phyloP scores from a whole-genome alignment of 2,888 invertebrate species.

The Trichopria drosophilae region DNA sequence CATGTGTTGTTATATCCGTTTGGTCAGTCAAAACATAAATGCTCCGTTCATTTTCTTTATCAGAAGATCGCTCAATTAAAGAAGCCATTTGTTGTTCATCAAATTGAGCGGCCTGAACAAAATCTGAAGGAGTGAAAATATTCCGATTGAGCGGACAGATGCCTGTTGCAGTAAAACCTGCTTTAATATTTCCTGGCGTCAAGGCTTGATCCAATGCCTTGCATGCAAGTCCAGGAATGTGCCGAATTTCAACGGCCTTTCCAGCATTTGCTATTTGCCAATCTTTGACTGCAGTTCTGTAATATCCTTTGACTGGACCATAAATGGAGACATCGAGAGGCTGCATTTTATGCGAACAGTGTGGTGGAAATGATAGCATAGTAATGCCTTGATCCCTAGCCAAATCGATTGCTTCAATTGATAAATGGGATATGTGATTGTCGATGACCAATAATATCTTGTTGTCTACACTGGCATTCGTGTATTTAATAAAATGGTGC shows the following conservation, averaged over 20 bases:
- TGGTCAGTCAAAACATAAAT: too few species aligned
- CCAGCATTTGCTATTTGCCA: slow-evolving; percentile 6
- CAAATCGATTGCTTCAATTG: neutral
- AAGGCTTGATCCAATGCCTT: neutral
- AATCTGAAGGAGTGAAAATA: neutral
- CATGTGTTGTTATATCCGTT: too few species aligned
- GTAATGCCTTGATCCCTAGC: neutral
- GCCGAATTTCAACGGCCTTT: slow-evolving; percentile 1
- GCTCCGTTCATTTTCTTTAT: too few species aligned
- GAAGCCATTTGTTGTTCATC: too few species aligned
- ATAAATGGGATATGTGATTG: neutral
- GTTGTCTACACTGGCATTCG: too few species aligned
- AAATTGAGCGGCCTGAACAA: neutral
- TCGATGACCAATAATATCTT: neutral
- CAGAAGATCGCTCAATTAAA: too few species aligned
- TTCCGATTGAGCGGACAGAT: slow-evolving; percentile 2
- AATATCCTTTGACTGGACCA: slow-evolving; percentile 2
- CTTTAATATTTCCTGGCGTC: slow-evolving; percentile 4
- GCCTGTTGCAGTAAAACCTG: slow-evolving; percentile 5
- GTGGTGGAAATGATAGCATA: neutral
- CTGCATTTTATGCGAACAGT: too few species aligned
- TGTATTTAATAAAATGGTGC: slow-evolving; percentile 26
- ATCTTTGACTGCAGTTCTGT: neutral
- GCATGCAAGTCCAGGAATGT: slow-evolving; percentile 5
- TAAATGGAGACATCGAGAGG: neutral